Conservation (phyloP, 1,140 invertebrate species). For the Bombus ignitus region DNA sequence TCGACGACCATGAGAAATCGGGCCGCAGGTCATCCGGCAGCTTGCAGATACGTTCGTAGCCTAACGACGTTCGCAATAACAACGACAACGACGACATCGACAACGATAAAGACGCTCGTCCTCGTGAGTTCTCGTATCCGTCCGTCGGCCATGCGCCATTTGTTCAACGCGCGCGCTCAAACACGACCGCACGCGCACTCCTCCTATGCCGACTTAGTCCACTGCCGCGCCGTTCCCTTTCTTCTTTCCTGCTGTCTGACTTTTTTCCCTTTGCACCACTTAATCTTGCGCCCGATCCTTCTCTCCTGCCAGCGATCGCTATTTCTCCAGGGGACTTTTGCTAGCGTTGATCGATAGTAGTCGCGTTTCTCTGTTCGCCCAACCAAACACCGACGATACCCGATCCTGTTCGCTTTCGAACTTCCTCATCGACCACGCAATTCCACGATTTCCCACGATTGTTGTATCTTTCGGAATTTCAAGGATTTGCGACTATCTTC, state of each 20-base stretch:
- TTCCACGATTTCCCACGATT: not conserved
- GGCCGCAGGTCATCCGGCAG: not conserved
- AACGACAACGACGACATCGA: not conserved
- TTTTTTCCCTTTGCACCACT: slow-evolving; percentile 32
- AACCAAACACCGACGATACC: not conserved
- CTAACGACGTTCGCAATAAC: too few relatives aligned
- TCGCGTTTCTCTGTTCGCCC: not conserved
- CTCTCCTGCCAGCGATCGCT: slow-evolving; percentile 15
- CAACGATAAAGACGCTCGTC: not conserved
- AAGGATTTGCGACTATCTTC: not conserved
- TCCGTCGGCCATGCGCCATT: slow-evolving; percentile 46
- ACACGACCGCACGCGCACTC: not conserved
- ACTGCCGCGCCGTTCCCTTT: not conserved
- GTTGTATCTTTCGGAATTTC: not conserved
- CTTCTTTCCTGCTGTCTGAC: slow-evolving; percentile 4
- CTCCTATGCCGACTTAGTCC: not conserved
- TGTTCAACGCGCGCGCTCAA: not conserved
- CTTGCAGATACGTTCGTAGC: not conserved
- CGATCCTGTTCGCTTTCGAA: not conserved
- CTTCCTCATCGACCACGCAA: too few relatives aligned
- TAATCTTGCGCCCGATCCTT: slow-evolving; percentile 20
- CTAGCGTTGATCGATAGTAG: slow-evolving; percentile 24
- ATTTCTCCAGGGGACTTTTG: slow-evolving; percentile 6
- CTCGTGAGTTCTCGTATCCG: slow-evolving; percentile 17
- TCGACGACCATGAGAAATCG: slow-evolving; percentile 46